Evolutionary conservation across 2,797 vertebrate genomes (phyloP).

Genomic region (Schizopygopsis pylzovi): DNA sequence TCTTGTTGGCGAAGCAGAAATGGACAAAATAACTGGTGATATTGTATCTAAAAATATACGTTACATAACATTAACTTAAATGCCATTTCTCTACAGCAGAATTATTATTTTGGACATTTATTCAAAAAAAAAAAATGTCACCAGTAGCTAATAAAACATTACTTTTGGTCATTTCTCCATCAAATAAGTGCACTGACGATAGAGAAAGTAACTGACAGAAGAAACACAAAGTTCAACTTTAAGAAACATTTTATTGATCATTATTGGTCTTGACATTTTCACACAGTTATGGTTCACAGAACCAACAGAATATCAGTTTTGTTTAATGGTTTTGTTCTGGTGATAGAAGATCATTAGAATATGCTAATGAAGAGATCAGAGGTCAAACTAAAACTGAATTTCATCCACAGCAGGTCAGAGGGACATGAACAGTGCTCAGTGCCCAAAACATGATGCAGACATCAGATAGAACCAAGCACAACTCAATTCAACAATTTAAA

Average conservation of each 20-base stretch:
- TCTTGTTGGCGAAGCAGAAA: no score
- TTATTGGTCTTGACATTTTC: conserved; percentile 64
- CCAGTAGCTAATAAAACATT: no score
- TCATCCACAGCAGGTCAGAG: background rate
- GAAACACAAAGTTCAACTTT: background rate
- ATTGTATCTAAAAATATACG: no score
- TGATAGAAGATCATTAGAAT: conserved; percentile 63
- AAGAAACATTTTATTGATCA: conserved; percentile 68
- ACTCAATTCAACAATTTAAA: background rate
- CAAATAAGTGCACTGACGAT: background rate
- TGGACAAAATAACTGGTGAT: no score
- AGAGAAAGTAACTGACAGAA: background rate
- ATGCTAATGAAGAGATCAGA: background rate
- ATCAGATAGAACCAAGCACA: background rate
- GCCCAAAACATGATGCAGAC: background rate
- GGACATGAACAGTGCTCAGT: background rate
- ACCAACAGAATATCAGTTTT: conserved; percentile 68
- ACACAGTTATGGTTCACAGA: conserved; percentile 80
- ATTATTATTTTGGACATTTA: no score
- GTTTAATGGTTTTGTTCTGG: conserved; percentile 47
- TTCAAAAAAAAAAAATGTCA: no score
- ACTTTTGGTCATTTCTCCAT: background rate
- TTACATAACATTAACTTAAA: no score
- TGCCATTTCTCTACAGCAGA: no score
- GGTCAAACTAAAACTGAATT: background rate